Percentiles rank a stretch among this genome's conserved stretches.
Evolutionary conservation across 2,888 invertebrate genomes (phyloP).

Genomic region (Acholoe squamosa): DNA sequence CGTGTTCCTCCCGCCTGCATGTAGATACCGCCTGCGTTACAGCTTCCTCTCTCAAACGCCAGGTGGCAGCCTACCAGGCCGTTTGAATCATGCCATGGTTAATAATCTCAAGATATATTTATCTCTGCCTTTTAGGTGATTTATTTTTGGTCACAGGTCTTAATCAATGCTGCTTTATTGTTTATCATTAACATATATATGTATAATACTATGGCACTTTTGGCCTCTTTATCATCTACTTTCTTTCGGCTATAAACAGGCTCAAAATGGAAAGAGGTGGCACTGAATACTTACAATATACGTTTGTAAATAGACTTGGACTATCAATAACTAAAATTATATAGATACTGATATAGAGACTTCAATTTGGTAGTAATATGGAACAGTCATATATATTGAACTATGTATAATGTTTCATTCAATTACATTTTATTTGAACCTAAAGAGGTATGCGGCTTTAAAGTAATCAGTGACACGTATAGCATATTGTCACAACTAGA

Average conservation of each 20-base stretch:
- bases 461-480: too few relatives aligned
- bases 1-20: slow-evolving; percentile 51
- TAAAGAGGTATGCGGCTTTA: too few relatives aligned
- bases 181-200: too few relatives aligned
- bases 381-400: too few relatives aligned
- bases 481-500: too few relatives aligned
- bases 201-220: background rate
- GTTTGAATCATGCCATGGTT: background rate
- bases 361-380: too few relatives aligned
- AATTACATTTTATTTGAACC: too few relatives aligned
- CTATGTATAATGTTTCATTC: too few relatives aligned
- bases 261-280: background rate
- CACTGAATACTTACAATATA: background rate
- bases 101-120: background rate
- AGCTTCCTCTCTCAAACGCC: slow-evolving; percentile 38
- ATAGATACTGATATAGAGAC: too few relatives aligned
- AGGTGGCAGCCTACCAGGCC: background rate
- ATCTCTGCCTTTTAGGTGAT: background rate
- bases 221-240: background rate
- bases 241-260: too few relatives aligned
- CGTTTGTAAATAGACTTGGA: too few relatives aligned
- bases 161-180: background rate
- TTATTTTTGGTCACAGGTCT: background rate
- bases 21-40: slow-evolving; percentile 30
- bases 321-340: too few relatives aligned